These are phyloP conservation scores for Agrotis puta DNA, from an alignment of 2,888 invertebrate genomes.

Conservation along the genomic window DNA sequence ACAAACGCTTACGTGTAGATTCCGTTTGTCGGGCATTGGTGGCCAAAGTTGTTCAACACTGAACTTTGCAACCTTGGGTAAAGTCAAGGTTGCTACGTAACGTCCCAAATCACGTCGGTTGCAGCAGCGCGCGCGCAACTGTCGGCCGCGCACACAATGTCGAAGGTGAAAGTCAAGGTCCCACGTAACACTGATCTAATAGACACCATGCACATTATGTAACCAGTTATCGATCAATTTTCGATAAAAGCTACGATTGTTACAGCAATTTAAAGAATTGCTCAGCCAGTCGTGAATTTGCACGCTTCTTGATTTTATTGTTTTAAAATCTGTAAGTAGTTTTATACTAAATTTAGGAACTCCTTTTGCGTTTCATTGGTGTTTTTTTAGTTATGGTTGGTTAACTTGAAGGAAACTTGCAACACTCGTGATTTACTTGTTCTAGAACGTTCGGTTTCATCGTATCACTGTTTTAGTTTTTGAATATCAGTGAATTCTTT, in stretches of 20 bases:
- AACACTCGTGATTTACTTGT: constrained; percentile 1
- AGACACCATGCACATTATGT: constrained; percentile 72
- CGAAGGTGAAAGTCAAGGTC: constrained; percentile 84
- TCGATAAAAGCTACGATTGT: constrained; percentile 49
- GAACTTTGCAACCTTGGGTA: constrained; percentile 63
- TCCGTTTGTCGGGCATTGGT: constrained; percentile 24
- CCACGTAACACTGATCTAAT: constrained; percentile 70
- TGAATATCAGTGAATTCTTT: background rate
- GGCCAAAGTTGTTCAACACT: constrained; percentile 45
- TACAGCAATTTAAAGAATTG: constrained; percentile 47
- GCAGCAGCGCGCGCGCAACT: constrained; percentile 39
- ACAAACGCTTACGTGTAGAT: constrained; percentile 19
- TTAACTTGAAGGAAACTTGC: constrained; percentile 8
- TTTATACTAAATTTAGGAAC: constrained; percentile 28
- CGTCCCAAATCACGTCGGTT: constrained; percentile 72
- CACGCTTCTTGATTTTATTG: constrained; percentile 47
- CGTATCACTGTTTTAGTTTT: background rate
- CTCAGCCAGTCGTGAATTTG: constrained; percentile 32
- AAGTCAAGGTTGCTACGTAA: constrained; percentile 75
- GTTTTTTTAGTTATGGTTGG: constrained; percentile 17
- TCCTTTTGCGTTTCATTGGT: background rate
- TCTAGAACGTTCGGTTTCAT: constrained; percentile 20
- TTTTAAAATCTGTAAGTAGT: constrained; percentile 27
- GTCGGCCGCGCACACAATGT: constrained; percentile 65
- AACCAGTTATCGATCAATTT: constrained; percentile 63